Base-by-base conservation (phyloP, 2,888 invertebrate species). In the Cybosia mesomella region DNA sequence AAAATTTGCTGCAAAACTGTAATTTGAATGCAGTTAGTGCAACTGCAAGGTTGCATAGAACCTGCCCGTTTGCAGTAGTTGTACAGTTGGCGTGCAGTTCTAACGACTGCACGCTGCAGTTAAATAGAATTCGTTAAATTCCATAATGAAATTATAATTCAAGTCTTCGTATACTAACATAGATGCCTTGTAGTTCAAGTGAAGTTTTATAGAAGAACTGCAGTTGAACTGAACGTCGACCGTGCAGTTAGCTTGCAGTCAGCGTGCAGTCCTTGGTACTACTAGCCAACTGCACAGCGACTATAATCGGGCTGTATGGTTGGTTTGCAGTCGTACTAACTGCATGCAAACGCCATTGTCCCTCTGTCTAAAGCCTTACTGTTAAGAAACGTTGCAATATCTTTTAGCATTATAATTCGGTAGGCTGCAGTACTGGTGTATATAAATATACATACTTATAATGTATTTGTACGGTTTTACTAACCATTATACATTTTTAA, bases 401-500 rank as follows among this genome's bases (percentile, higher is more conserved):
- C 15, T 55, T 9, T 3, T 28, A 49, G 13, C 18, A 36, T 15
- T 22, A 39, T 13, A 24, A 24, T 39, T 59, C 1, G 2, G 39
- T 59, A 59, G 39, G 24, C 49, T 53, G 13, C 28, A 32, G 28
- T 62, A 62, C 61, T 53, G 28, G 36, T 57, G 39, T 57, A 64
- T 22, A 65, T 15, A 15, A n/a, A 34, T 22, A 49, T 18, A 49
- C 49, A 36, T 34, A 22, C 49, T 64, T 57, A 64, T 64, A 57
- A 43, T 43, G n/a, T 58, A 28, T 28, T 43, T 57, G 9, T 58
- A 57, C 57, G 54, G 64, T 57, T 55, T 55, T 64, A 63, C 34
- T 63, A 34, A 54, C 61, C 22, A 63, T 63, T 63, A 63, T 63
- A 63, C 36, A 54, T 54, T 22, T 54, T 54, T 36, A 22, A 32